Base-by-base conservation (phyloP, 2,888 invertebrate genomes). In the Eilema sororculum region DNA sequence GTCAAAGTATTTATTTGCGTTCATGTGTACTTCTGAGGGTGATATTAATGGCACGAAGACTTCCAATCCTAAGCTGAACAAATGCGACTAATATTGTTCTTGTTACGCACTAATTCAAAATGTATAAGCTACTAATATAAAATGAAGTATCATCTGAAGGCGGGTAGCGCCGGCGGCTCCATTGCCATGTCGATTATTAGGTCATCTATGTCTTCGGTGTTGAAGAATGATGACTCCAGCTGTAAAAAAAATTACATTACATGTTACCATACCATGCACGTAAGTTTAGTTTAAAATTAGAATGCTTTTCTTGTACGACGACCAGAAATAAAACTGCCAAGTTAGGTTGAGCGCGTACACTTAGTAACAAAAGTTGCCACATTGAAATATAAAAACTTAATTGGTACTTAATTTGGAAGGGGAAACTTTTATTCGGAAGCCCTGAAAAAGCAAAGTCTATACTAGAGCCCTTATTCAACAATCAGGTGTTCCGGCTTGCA, bases 141-240 rank as follows among this genome's bases (percentile, higher is more conserved):
- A 52, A 22, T 52, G 22, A n/a, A 16, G 28, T 62, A 58, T 91
- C 84, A 91, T 69, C 87, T 89, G 60, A 89, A 88, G 0, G 89
- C 81, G 0, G 93, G 91, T 52, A 93, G 75, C 0, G 87, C 81
- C 0, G 93, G 90, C 0, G 93, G 89, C 25, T 94, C 95, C 92
- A 95, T 91, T 2, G 94, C 93, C 84, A 93, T 87, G 82, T 95
- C 95, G 25, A 95, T 93, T 9, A 52, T 52, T 2, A 95, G 84
- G 13, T 95, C 95, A 65, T 95, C 95, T 58, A 95, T 93, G 78
- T 95, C 95, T 3, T 94, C 93, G 0, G 91, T 85, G 75, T 92
- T 94, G 94, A 95, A 95, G 83, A 95, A 94, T 0, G 95, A 92
- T 16, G 95, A 82, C 79, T 95, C 95, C 88, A 93, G 72, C 92